A percentile compares a stretch with the other conserved stretches of the same genome.
These are phyloP conservation scores for Ferdinandea cuprea DNA, from an alignment of 2,888 invertebrate genomes.

Conservation along the genomic window DNA sequence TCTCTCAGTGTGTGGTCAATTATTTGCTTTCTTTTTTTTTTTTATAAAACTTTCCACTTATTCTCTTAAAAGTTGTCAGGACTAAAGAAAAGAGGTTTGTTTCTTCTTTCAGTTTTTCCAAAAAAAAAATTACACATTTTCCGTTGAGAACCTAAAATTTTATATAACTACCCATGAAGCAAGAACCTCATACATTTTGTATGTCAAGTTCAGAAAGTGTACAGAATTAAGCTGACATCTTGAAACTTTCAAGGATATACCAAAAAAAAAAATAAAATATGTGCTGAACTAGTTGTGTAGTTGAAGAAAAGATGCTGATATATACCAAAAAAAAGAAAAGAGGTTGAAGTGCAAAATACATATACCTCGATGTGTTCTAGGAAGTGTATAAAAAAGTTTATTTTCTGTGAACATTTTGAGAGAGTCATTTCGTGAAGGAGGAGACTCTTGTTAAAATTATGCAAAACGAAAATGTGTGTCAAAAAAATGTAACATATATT, in stretches of 20 bases:
- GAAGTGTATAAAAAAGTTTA: constrained; percentile 26
- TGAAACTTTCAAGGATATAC: constrained; percentile 45
- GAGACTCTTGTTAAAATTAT: constrained; percentile 20
- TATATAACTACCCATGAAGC: not conserved
- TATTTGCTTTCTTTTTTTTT: constrained; percentile 7
- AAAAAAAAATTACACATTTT: not conserved
- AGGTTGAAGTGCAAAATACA: constrained; percentile 6
- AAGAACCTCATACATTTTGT: constrained; percentile 40
- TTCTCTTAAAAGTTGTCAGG: constrained; percentile 17
- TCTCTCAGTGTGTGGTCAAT: constrained; percentile 42
- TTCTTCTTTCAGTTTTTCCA: not conserved
- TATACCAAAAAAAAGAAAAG: constrained; percentile 13
- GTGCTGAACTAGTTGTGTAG: constrained; percentile 1
- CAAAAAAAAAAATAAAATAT: not conserved
- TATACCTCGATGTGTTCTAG: not conserved
- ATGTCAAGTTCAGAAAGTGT: constrained; percentile 64
- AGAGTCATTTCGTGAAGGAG: constrained; percentile 10
- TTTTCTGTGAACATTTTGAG: constrained; percentile 8
- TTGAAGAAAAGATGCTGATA: constrained; percentile 18
- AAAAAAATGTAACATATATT: too few relatives aligned
- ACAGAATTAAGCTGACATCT: constrained; percentile 46
- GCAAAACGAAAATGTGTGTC: constrained; percentile 17
- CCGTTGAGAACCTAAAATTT: not conserved
- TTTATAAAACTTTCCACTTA: constrained; percentile 3
- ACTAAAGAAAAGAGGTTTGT: not conserved